Evolutionary conservation across 2,888 invertebrate species (phyloP).

Genomic region (Sminthurinus aureus): DNA sequence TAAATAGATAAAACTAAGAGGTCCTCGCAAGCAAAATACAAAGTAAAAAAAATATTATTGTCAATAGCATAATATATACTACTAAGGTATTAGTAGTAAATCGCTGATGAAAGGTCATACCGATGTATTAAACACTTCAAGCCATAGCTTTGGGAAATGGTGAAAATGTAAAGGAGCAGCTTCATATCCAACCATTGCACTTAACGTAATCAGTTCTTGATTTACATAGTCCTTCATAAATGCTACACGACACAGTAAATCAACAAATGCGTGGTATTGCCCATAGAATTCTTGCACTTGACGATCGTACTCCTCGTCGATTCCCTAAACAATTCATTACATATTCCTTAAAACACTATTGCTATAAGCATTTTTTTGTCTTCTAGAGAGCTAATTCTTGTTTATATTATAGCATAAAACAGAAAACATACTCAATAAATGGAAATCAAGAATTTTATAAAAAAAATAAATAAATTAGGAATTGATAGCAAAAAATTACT

Average conservation of each 20-base stretch:
- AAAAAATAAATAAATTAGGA: background rate
- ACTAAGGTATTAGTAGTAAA: too few relatives aligned
- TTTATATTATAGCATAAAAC: too few relatives aligned
- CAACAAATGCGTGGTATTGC: slow-evolving; percentile 90
- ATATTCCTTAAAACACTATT: background rate
- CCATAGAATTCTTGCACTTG: slow-evolving; percentile 79
- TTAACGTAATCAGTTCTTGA: slow-evolving; percentile 83
- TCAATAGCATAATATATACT: too few relatives aligned
- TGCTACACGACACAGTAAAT: slow-evolving; percentile 85
- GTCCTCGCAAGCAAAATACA: too few relatives aligned
- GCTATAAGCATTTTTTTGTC: background rate
- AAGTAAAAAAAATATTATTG: too few relatives aligned
- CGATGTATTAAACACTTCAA: slow-evolving; percentile 82
- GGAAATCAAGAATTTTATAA: too few relatives aligned
- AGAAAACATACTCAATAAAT: too few relatives aligned
- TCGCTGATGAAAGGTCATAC: too few relatives aligned
- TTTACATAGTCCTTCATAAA: slow-evolving; percentile 87
- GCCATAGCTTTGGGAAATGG: slow-evolving; percentile 90
- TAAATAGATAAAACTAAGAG: background rate
- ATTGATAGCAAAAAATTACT: slow-evolving; percentile 64
- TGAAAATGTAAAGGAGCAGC: slow-evolving; percentile 86
- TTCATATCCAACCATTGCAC: slow-evolving; percentile 90
- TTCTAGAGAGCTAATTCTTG: too few relatives aligned
- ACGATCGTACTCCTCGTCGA: slow-evolving; percentile 79
- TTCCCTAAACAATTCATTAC: slow-evolving; percentile 67